phyloP scores from a whole-genome alignment of 23 tunicate species.

The Ciona savignyi region DNA sequence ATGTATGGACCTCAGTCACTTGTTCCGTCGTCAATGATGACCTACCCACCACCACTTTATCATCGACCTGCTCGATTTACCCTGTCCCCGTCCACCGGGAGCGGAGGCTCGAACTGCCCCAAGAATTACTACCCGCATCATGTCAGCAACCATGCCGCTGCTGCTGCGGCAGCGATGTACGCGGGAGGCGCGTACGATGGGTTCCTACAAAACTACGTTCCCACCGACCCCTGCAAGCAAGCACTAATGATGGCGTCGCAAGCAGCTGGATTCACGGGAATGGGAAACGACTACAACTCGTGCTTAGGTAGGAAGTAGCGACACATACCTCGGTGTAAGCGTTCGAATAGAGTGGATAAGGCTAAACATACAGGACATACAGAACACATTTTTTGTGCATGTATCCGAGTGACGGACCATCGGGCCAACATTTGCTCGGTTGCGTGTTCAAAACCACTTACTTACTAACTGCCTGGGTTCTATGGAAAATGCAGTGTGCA shows the following conservation, averaged over 20 bases:
- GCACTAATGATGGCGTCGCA: conserved; percentile 98
- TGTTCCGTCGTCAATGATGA: conserved; percentile 91
- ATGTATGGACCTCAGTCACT: conserved; percentile 91
- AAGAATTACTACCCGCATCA: conserved; percentile 79
- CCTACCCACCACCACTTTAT: conserved; percentile 75
- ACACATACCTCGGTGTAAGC: too few species aligned
- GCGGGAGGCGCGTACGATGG: conserved; percentile 67
- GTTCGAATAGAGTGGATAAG: background rate
- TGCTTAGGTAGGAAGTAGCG: conserved; percentile 46
- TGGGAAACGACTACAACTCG: conserved; percentile 82
- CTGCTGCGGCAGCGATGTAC: conserved; percentile 69
- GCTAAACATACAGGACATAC: background rate
- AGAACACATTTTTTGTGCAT: too few species aligned
- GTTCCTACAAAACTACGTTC: conserved; percentile 58
- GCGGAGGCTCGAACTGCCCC: conserved; percentile 71
- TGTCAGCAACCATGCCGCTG: conserved; percentile 42
- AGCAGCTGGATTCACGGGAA: conserved; percentile 90
- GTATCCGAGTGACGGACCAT: too few species aligned
- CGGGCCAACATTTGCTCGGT: too few species aligned
- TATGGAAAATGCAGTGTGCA: too few species aligned
- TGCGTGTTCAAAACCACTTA: too few species aligned
- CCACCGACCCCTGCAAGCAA: conserved; percentile 93
- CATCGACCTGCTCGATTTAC: conserved; percentile 81
- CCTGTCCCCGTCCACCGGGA: conserved; percentile 71
- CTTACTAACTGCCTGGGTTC: too few species aligned